phyloP scores from a whole-genome alignment of 1,140 invertebrate genomes.

The Leptonema lineaticorne region DNA sequence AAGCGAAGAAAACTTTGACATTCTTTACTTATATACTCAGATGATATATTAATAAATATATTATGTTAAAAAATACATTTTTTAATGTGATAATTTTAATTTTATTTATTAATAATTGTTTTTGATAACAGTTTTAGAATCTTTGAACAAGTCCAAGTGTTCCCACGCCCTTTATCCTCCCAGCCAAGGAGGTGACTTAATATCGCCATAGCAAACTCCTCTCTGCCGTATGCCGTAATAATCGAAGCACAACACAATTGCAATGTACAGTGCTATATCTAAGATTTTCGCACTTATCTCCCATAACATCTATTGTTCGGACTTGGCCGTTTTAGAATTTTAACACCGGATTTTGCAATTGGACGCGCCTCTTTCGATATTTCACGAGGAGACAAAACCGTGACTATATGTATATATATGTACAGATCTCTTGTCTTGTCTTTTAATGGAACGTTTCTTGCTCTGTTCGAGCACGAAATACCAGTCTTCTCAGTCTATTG shows the following conservation, averaged over 20 bases:
- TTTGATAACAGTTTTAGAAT: constrained; percentile 6
- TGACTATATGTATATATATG: background rate
- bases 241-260: background rate
- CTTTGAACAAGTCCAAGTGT: background rate
- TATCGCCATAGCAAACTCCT: constrained; percentile 1
- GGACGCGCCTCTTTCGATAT: constrained; percentile 8
- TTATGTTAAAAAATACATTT: too few relatives aligned
- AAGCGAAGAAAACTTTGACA: too few relatives aligned
- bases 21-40: too few relatives aligned
- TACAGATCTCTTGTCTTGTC: background rate
- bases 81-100: too few relatives aligned
- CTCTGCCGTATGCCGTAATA: background rate
- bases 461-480: background rate
- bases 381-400: background rate
- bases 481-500: background rate
- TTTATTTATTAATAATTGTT: too few relatives aligned
- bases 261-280: background rate
- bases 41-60: too few relatives aligned
- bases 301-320: too few relatives aligned
- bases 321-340: constrained; percentile 1
- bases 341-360: constrained; percentile 20
- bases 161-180: constrained; percentile 25
- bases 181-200: constrained; percentile 21
- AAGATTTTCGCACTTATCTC: background rate
- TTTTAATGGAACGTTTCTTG: background rate